Evolutionary conservation across 23 tunicate species (phyloP).

Genomic region (Halocynthia roretzi): DNA sequence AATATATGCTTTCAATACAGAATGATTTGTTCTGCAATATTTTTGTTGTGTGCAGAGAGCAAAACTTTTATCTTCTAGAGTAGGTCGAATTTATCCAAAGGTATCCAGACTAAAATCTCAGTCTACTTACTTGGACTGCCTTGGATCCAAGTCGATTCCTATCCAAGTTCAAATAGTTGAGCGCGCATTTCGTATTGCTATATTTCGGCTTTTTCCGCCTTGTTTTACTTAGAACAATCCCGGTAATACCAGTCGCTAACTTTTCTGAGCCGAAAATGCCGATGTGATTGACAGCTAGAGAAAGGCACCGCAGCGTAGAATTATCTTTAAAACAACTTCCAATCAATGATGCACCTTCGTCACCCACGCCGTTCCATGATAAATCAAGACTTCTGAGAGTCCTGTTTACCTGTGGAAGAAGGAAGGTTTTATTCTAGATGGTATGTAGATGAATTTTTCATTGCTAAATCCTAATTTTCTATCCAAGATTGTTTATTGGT

Average conservation of each 20-base stretch:
- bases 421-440: no score
- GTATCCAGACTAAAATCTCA: background rate
- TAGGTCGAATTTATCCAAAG: no score
- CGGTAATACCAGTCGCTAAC: constrained; percentile 46
- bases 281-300: constrained; percentile 83
- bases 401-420: constrained; percentile 37
- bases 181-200: constrained; percentile 29
- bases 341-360: constrained; percentile 71
- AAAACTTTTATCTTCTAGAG: no score
- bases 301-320: constrained; percentile 37
- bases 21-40: no score
- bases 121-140: constrained; percentile 31
- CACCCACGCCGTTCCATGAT: constrained; percentile 81
- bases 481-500: no score
- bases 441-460: no score
- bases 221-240: constrained; percentile 24
- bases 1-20: no score
- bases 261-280: constrained; percentile 65
- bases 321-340: constrained; percentile 45
- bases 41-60: no score
- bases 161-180: constrained; percentile 42
- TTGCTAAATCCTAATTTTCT: no score
- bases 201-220: constrained; percentile 28
- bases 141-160: constrained; percentile 66
- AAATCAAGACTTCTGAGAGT: constrained; percentile 49